Base-by-base conservation (phyloP, 2,113 vertebrate genomes). In the Charina bottae region DNA sequence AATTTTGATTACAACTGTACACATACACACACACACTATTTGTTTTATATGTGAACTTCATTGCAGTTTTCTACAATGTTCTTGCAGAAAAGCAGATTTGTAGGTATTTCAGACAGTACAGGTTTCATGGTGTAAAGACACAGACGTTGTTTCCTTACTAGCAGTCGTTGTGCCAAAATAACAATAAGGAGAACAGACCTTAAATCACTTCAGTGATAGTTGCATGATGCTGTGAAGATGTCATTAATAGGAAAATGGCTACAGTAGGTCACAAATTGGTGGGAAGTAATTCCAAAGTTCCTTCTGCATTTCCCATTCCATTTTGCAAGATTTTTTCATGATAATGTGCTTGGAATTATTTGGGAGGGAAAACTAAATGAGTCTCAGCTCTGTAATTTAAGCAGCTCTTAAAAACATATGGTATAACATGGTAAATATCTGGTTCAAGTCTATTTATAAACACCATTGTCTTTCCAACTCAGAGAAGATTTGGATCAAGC, bases 401-500 rank as follows among this genome's bases (percentile, higher is more conserved):
- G 56, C 17, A 95, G 83, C n/a, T 1, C 53, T 55, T 91, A 90
- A 0, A 86, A 83, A 78, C 15, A 28, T 12, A 3, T 93, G 26
- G 5, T 49, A 33, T 90, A 9, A 19, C 4, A 28, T 2, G 11
- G 0, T 15, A 23, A 86, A 56, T 88, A 55, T 56, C 21, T 55
- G 49, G 7, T 21, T 23, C 0, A 26, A 1, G 93, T 72, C 4
- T 78, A 33, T 78, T 42, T 78, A 78, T 21, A 78, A 78, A 78
- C 1, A 1, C 42, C 87, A 6, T 93, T 21, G 93, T 83, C 93
- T 60, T 91, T 87, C 94, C 28, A 33, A 62, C 96, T 19, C 85
- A 99, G 99, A 24, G 99, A 99, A 93, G 98, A 99, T 93, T 97
- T 99, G 91, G 99, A 99, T 37, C 98, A 98, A 94, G 99, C 99